Evolutionary conservation across 2,888 invertebrate species (phyloP).

Genomic region (Stenchaetothrips biformis): DNA sequence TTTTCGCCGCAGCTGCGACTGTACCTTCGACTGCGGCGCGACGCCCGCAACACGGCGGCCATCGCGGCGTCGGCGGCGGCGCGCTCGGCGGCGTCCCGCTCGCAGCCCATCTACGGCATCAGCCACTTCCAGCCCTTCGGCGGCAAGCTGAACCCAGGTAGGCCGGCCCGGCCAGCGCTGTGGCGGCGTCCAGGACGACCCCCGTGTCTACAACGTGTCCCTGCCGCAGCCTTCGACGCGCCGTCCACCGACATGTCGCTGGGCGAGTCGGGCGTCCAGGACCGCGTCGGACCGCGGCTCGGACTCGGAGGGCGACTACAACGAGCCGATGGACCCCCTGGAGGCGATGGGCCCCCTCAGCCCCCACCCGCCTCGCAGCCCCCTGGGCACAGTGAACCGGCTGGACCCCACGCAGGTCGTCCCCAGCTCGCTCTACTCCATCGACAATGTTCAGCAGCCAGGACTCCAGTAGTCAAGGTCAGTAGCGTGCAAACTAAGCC

Average conservation of each 20-base stretch:
- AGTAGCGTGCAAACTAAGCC: no score
- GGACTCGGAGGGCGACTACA: conserved; percentile 29
- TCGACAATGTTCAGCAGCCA: conserved; percentile 37
- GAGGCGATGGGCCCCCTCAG: neutral
- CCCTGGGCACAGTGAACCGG: neutral
- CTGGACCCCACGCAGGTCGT: conserved; percentile 36
- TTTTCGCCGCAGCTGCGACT: neutral
- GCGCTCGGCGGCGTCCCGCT: neutral
- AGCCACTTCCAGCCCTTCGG: conserved; percentile 32
- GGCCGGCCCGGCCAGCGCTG: neutral
- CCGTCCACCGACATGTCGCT: conserved; percentile 3
- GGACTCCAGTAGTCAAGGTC: conserved; percentile 4
- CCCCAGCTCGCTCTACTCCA: conserved; percentile 36
- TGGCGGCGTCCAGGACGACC: neutral
- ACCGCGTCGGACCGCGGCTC: neutral
- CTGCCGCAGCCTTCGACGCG: neutral
- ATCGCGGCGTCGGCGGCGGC: conserved; percentile 11
- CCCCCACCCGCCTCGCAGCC: neutral
- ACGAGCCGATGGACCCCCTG: conserved; percentile 28
- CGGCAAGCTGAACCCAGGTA: neutral
- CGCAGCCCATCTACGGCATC: conserved; percentile 33
- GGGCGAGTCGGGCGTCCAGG: conserved; percentile 3
- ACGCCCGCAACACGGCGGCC: conserved; percentile 13
- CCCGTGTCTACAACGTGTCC: neutral
- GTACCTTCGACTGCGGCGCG: conserved; percentile 8